These are phyloP conservation scores for Lamprotornis superbus DNA, from an alignment of 2,113 vertebrate genomes.

Conservation along the genomic window DNA sequence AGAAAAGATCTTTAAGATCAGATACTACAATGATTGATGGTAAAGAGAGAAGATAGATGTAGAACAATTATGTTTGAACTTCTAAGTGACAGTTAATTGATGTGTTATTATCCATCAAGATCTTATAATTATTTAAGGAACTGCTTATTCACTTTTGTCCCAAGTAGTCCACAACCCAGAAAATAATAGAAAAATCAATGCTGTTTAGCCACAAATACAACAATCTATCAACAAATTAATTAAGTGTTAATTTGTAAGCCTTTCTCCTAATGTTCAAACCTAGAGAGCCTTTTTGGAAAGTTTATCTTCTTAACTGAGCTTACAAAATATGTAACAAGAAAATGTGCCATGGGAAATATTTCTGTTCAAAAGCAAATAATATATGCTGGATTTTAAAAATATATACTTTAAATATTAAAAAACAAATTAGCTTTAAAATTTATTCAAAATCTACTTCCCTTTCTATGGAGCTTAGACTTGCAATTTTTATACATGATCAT, in stretches of 20 bases:
- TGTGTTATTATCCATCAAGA: not conserved
- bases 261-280: not conserved
- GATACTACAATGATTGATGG: not conserved
- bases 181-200: not conserved
- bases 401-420: not conserved
- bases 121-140: not conserved
- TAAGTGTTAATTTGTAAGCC: not conserved
- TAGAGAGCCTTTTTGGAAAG: not conserved
- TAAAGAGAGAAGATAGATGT: not conserved
- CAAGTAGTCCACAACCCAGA: not conserved
- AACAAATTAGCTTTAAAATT: not conserved
- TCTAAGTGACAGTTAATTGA: slow-evolving; percentile 18
- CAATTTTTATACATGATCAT: not conserved
- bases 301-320: not conserved
- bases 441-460: not conserved
- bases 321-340: not conserved
- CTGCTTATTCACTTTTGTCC: not conserved
- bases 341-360: not conserved
- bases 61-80: not conserved
- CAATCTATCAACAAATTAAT: not conserved
- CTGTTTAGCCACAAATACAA: not conserved
- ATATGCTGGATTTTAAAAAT: not conserved
- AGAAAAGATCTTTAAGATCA: not conserved
- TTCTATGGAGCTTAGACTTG: not conserved
- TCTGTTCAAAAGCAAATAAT: not conserved